Conservation (phyloP, 1,140 invertebrate species). For the Zelostemma sp. region DNA sequence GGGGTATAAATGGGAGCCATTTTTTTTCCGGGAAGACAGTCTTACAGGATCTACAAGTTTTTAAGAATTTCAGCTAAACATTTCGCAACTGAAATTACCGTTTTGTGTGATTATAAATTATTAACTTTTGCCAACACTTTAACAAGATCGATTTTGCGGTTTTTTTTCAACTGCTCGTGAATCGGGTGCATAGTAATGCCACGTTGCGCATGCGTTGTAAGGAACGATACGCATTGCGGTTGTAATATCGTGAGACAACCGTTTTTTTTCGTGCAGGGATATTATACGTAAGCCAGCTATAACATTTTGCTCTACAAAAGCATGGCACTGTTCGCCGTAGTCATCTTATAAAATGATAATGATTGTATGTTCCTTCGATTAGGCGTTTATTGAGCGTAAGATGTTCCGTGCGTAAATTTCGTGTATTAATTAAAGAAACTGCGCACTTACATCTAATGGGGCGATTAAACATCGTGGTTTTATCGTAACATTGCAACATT, state of each 20-base stretch:
- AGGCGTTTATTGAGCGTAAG: neutral
- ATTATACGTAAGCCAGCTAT: conserved; percentile 52
- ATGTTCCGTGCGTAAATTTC: neutral
- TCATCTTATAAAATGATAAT: conserved; percentile 22
- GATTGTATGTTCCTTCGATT: neutral
- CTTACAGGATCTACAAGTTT: conserved; percentile 13
- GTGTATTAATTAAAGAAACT: too few relatives aligned
- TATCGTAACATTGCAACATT: too few relatives aligned
- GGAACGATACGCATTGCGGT: conserved; percentile 56
- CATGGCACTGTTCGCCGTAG: conserved; percentile 20
- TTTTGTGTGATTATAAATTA: too few relatives aligned
- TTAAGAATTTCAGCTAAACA: neutral
- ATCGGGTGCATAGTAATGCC: conserved; percentile 45
- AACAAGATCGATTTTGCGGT: too few relatives aligned
- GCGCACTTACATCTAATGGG: too few relatives aligned
- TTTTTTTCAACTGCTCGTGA: conserved; percentile 18
- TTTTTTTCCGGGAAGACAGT: conserved; percentile 25
- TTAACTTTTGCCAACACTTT: too few relatives aligned
- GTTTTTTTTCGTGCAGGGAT: conserved; percentile 46
- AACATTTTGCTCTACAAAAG: conserved; percentile 27
- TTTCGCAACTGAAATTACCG: too few relatives aligned
- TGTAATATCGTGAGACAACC: conserved; percentile 54
- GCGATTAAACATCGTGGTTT: too few relatives aligned
- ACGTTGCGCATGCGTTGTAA: conserved; percentile 27
- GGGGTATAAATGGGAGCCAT: conserved; percentile 29